Evolutionary conservation across 2,797 vertebrate genomes (phyloP), one percentile per base, ranked within the genome.

Genomic region (Limosa lapponica): DNA sequence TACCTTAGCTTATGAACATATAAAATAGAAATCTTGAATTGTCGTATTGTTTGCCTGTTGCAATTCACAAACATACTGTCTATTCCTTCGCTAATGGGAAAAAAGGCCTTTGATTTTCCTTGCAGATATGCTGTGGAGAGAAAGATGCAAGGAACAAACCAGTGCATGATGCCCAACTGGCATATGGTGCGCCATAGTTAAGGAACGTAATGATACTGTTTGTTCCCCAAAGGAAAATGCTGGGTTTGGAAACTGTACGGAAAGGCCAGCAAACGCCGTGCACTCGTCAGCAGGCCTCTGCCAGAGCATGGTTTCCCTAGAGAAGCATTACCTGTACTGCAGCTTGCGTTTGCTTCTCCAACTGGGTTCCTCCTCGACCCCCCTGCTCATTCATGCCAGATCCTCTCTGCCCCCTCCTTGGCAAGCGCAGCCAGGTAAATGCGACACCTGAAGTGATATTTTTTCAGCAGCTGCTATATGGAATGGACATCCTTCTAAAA

Each of bases 351-450:
- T 62, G 3, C 25, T 66, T 62, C 74, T 67, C 61, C 61, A 28
- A 2, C 23, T 43, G 46, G 1, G 4, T 2, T 82, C 22, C 14
- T 79, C 23, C 80, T 83, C 0, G 0, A 3, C 15, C 22, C 15
- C 16, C 54, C 49, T 58, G 30, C 66, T 94, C 32, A 3, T 39
- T 79, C n/a, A 5, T 16, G 13, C 8, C 36, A 36, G 16, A 11
- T 51, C 22, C 37, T 54, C 13, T 58, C 77, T 65, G 43, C 23
- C 19, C 27, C 18, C 8, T 8, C 44, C 59, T 55, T 67, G 37
- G 19, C 0, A 0, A 32, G 52, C 4, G 34, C 61, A 74, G 30
- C 13, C 54, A 49, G 22, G 41, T 22, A 84, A 87, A 77, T 1
- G 4, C 70, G 72, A 7, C 10, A 23, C 44, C 28, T 41, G 28